A percentile compares a stretch with the other conserved stretches of the same genome.
These are phyloP conservation scores for Drosophila lacertosa DNA, from an alignment of 1,140 invertebrate species.

Conservation along the genomic window DNA sequence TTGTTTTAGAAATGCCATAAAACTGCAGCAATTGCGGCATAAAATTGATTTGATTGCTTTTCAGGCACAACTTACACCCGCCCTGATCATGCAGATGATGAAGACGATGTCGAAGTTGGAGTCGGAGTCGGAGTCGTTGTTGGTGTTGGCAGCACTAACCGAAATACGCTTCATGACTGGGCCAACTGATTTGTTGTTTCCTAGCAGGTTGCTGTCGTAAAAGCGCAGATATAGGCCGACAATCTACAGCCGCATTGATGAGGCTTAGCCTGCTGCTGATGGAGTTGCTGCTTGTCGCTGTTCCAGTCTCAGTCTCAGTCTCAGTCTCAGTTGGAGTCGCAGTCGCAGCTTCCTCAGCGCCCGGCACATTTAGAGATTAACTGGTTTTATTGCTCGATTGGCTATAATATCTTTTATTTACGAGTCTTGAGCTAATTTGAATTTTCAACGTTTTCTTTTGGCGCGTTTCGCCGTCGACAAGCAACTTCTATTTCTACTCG, in stretches of 20 bases:
- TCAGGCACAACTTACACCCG: slow-evolving; percentile 40
- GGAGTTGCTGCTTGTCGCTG: slow-evolving; percentile 28
- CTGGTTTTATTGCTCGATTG: slow-evolving; percentile 83
- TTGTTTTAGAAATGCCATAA: slow-evolving; percentile 50
- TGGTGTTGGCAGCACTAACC: slow-evolving; percentile 34
- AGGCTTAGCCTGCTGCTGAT: slow-evolving; percentile 14
- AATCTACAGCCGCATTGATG: slow-evolving; percentile 6
- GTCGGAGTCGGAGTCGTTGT: slow-evolving; percentile 1
- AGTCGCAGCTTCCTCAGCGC: slow-evolving; percentile 42
- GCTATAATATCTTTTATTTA: slow-evolving; percentile 84
- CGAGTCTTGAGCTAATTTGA: slow-evolving; percentile 82
- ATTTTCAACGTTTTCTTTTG: slow-evolving; percentile 83
- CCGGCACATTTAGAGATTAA: slow-evolving; percentile 81
- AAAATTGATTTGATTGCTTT: slow-evolving; percentile 56
- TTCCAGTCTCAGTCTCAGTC: slow-evolving; percentile 1
- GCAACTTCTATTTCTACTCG: slow-evolving; percentile 40
- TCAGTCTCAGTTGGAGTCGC: slow-evolving; percentile 23
- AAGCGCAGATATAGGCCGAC: slow-evolving; percentile 38
- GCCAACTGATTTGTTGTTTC: slow-evolving; percentile 48
- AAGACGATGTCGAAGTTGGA: background rate
- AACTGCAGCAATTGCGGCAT: slow-evolving; percentile 44
- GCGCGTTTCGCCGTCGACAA: slow-evolving; percentile 32
- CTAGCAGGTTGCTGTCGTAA: slow-evolving; percentile 48
- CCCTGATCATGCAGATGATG: slow-evolving; percentile 25
- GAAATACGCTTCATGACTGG: slow-evolving; percentile 43